Base-by-base conservation (phyloP, 2,888 invertebrate species). In the Ferrisia virgata region DNA sequence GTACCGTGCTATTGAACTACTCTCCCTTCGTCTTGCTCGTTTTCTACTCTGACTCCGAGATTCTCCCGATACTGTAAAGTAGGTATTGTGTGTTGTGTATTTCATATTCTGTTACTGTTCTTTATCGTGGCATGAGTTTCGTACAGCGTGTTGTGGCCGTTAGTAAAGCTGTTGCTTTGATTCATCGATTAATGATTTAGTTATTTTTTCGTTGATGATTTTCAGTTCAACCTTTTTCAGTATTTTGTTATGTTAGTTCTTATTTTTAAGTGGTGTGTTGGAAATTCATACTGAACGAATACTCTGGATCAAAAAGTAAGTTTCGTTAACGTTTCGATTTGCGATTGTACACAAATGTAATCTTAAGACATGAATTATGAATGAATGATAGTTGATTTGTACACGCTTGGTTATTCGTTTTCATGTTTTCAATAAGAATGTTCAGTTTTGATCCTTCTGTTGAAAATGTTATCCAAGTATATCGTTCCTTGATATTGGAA, bases 71-170 rank as follows among this genome's bases (percentile, higher is more conserved):
- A 76, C 36, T 36, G 64, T 28, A n/a, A 64, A 64, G 64, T 64
- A 64, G 64, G 64, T 64, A 64, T 64, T 53, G 53, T 53, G 53
- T 53, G 53, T 53, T 33, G 72, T 76, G 72, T 76, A 36, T 76
- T 36, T 76, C 72, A 36, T 76, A n/a, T 36, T 36, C 72, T 36
- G 72, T 76, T 76, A 76, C 36, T 76, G 72, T 76, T 76, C 72
- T 76, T 36, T 9, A 18, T n/a, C 36, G 36, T 36, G 36, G 72
- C 72, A 36, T 25, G 36, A 18, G 36, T 25, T 31, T 53, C n/a
- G 18, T 22, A 18, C 22, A 22, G 53, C 36, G 72, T 76, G 36
- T 76, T 76, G 72, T 76, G 72, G 36, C n/a, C 36, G 72, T 36
- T 15, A 36, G 36, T 36, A 18, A 76, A 47, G 72, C 72, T 76